A percentile compares a stretch with the other conserved stretches of the same genome.
Evolutionary conservation across 2,113 vertebrate genomes (phyloP).

Genomic region (Gadus macrocephalus): DNA sequence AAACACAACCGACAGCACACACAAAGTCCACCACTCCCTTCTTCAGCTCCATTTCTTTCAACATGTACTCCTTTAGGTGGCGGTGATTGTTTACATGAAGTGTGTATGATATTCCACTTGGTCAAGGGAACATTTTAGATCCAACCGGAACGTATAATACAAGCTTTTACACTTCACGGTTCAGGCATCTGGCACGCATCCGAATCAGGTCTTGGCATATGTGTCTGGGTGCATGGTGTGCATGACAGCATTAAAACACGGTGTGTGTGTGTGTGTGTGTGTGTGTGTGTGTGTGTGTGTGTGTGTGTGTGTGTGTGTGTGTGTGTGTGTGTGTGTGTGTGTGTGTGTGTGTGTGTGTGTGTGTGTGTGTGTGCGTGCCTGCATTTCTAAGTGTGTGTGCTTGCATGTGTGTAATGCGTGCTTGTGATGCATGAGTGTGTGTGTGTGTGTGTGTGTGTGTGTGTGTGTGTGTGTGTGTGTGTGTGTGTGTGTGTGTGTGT

Average conservation of each 20-base stretch:
- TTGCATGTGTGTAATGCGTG: not conserved
- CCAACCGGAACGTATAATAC: not conserved
- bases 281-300: slow-evolving; percentile 3
- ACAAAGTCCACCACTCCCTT: too few relatives aligned
- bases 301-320: not conserved
- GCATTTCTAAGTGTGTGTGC: not conserved
- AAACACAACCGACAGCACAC: too few relatives aligned
- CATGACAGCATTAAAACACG: not conserved
- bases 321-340: slow-evolving; percentile 2
- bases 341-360: slow-evolving; percentile 54
- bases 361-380: not conserved
- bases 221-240: not conserved
- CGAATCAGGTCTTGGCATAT: not conserved
- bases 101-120: too few relatives aligned
- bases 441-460: slow-evolving; percentile 10
- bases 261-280: too few relatives aligned
- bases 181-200: not conserved
- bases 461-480: slow-evolving; percentile 53
- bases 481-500: slow-evolving; percentile 3
- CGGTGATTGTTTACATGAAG: too few relatives aligned
- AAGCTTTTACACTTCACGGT: not conserved
- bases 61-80: too few relatives aligned
- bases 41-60: too few relatives aligned
- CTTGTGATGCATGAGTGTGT: slow-evolving; percentile 1
- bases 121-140: not conserved